Evolutionary conservation across 1,140 invertebrate genomes (phyloP).

Genomic region (Drosophila nigromelanica): DNA sequence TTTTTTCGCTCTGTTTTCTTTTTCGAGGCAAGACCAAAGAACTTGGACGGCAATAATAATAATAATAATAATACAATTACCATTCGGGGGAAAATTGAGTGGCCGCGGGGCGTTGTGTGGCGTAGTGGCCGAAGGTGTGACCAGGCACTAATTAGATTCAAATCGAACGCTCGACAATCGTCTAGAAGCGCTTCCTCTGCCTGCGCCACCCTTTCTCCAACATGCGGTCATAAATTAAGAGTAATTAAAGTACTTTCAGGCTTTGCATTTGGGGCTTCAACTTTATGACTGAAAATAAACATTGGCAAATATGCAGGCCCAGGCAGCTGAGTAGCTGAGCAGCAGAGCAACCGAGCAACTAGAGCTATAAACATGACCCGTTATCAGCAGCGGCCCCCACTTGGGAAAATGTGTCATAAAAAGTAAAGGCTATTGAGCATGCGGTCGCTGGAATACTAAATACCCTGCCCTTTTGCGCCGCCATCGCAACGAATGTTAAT

Average conservation of each 20-base stretch:
- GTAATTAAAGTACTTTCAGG: slow-evolving; percentile 79
- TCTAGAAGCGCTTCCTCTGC: background rate
- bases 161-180: slow-evolving; percentile 23
- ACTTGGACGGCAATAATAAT: slow-evolving; percentile 24
- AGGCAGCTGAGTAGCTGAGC: too few species aligned
- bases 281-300: slow-evolving; percentile 68
- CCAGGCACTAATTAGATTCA: slow-evolving; percentile 53
- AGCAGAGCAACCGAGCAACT: too few species aligned
- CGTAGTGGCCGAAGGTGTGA: slow-evolving; percentile 33
- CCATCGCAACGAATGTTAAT: background rate
- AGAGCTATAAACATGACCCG: slow-evolving; percentile 45
- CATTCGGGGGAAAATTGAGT: slow-evolving; percentile 29
- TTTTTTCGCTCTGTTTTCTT: background rate
- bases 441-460: background rate
- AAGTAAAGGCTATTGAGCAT: slow-evolving; percentile 14
- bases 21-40: slow-evolving; percentile 23
- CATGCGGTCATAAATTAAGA: slow-evolving; percentile 65
- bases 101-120: slow-evolving; percentile 17
- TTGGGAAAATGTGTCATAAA: slow-evolving; percentile 80
- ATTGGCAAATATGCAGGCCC: slow-evolving; percentile 57
- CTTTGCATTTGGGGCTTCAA: slow-evolving; percentile 56
- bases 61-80: slow-evolving; percentile 50
- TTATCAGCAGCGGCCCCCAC: slow-evolving; percentile 60
- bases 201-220: background rate
- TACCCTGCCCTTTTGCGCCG: slow-evolving; percentile 19